Evolutionary conservation across 1,140 invertebrate species (phyloP).

Genomic region (Aphelenchoides besseyi): DNA sequence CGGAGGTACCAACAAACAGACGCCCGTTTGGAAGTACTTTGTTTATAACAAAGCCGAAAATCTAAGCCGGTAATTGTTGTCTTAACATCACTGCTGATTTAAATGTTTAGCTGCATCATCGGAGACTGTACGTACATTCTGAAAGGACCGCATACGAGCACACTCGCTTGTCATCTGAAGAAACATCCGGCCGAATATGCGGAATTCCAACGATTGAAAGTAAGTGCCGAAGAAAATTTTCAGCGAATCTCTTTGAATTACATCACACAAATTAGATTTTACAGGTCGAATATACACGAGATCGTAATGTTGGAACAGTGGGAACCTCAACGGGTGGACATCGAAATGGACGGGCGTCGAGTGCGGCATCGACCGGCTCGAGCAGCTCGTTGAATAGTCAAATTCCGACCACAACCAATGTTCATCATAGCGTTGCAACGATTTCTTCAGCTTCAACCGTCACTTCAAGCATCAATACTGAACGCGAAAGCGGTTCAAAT

Average conservation of each 20-base stretch:
- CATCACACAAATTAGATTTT: no score
- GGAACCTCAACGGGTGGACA: conserved; percentile 11
- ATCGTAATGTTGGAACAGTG: conserved; percentile 25
- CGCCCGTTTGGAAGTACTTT: conserved; percentile 62
- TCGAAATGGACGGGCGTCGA: conserved; percentile 15
- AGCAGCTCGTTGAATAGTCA: conserved; percentile 16
- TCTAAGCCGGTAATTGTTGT: conserved; percentile 49
- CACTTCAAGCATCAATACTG: not conserved
- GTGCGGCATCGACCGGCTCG: conserved; percentile 9
- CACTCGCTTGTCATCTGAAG: conserved; percentile 60
- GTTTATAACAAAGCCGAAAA: conserved; percentile 61
- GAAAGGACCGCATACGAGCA: conserved; percentile 60
- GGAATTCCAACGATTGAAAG: conserved; percentile 60
- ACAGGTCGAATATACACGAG: conserved; percentile 45
- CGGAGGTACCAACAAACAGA: conserved; percentile 62
- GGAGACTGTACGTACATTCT: conserved; percentile 60
- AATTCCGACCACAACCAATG: not conserved
- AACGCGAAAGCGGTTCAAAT: conserved; percentile 1
- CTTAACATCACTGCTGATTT: conserved; percentile 4
- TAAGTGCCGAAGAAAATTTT: conserved; percentile 39
- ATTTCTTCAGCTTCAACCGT: not conserved
- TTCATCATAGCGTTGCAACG: not conserved
- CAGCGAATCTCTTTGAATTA: conserved; percentile 11
- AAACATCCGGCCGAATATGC: conserved; percentile 60
- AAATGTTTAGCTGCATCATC: conserved; percentile 56